Percentiles rank a stretch among this genome's conserved stretches.
Evolutionary conservation across 2,113 vertebrate genomes (phyloP).

Genomic region (Lycocorax pyrrhopterus): DNA sequence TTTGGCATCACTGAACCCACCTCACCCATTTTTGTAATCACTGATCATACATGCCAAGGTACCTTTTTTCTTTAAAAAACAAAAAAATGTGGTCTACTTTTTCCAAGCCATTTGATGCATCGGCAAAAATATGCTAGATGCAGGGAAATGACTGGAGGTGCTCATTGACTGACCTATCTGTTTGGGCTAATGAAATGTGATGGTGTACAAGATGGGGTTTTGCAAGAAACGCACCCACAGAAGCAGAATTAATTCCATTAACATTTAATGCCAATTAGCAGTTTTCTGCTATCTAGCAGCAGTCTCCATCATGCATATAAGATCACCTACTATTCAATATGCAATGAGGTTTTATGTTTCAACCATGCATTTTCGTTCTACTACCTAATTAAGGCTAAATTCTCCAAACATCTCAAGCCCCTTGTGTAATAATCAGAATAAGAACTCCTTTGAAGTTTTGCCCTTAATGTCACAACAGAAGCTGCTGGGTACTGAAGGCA

Average conservation of each 20-base stretch:
- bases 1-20: neutral
- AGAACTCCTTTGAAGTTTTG: constrained; percentile 20
- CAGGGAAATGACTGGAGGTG: neutral
- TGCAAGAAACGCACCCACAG: neutral
- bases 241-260: constrained; percentile 49
- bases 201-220: neutral
- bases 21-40: neutral
- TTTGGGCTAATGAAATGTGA: constrained; percentile 20
- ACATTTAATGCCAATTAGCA: constrained; percentile 56
- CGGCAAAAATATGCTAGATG: neutral
- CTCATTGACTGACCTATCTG: neutral
- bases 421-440: neutral
- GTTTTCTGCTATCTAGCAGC: neutral
- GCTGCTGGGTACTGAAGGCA: neutral
- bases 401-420: neutral
- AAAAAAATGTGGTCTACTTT: neutral
- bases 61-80: neutral
- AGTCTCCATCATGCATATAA: neutral
- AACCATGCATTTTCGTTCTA: neutral
- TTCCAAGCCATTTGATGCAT: neutral
- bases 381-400: constrained; percentile 24
- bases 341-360: constrained; percentile 27
- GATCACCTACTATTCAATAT: constrained; percentile 33
- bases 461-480: neutral
- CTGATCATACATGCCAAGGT: neutral